Base-by-base conservation (phyloP, 2,113 vertebrate genomes). In the Eptatretus burgeri region DNA sequence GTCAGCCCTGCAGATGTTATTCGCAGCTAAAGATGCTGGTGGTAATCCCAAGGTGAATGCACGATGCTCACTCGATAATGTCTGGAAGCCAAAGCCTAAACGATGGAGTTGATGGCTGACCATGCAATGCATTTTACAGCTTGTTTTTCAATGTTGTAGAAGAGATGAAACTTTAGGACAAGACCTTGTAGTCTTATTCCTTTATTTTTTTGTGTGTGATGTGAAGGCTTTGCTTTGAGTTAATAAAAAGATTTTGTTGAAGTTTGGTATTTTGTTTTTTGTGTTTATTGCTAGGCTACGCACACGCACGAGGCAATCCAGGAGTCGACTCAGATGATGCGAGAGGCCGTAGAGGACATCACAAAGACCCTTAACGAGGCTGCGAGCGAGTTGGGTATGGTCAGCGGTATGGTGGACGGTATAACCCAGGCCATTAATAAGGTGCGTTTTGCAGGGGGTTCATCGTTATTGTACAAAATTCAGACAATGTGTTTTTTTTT, bases 261-360 rank as follows among this genome's bases (percentile, higher is more conserved):
- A 16, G 14, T n/a, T 51, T 50, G 51, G 13, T 11, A 14, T 20
- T 52, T 41, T 4, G 13, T 17, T 49, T 50, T 1, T 66, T 53
- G 12, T 52, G 64, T 11, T 69, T 75, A 67, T 41, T 41, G 27
- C 3, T 80, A 94, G 81, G 91, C 82, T 13, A 81, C 81, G 2
- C 84, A 96, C 69, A 93, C 83, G 13, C 87, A 93, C 70, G 87
- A 93, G 67, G 85, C 91, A 52, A 75, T 95, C 71, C 85, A 95
- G 65, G 91, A 96, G 70, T 82, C 88, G 0, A 80, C 82, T 51
- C 91, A 93, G 77, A 96, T 96, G 88, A 93, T 96, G 85, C 91
- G 88, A 63, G 91, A 96, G 67, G 91, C 88, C 0, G 91, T 94
- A 5, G 87, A 96, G 5, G 91, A 95, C 72, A 75, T 95, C 52